These are phyloP conservation scores for Drepanosiphum platanoidis DNA, from an alignment of 2,888 invertebrate species.

Conservation along the genomic window DNA sequence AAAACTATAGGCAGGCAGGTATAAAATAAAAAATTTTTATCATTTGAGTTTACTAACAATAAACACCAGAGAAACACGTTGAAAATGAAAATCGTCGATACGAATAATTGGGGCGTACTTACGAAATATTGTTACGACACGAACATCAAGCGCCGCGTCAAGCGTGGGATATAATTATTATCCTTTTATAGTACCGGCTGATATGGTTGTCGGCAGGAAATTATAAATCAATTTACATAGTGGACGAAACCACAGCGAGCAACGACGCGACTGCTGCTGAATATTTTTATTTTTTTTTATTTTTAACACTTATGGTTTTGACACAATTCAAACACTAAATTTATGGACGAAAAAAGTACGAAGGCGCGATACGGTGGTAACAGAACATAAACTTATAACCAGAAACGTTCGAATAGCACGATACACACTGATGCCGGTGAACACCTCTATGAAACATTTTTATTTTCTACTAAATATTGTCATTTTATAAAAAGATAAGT, in stretches of 20 bases:
- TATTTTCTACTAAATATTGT: conserved; percentile 45
- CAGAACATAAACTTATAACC: not conserved
- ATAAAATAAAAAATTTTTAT: too few relatives aligned
- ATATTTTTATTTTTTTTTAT: not conserved
- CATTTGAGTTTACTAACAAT: too few relatives aligned
- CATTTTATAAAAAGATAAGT: conserved; percentile 52
- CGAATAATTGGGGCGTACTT: not conserved
- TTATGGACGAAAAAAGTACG: not conserved
- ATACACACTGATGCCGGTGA: conserved; percentile 3
- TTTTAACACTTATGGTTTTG: not conserved
- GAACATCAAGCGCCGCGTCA: not conserved
- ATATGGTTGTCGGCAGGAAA: not conserved
- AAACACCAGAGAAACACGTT: not conserved
- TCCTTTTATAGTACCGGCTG: not conserved
- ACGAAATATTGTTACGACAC: not conserved
- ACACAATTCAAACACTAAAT: not conserved
- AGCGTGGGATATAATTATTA: conserved; percentile 21
- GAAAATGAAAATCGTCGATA: not conserved
- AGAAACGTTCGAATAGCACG: conserved; percentile 24
- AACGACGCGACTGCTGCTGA: not conserved
- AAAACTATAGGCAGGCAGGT: too few relatives aligned
- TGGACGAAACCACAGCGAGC: not conserved
- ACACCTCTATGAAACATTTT: conserved; percentile 30
- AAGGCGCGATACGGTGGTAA: not conserved
- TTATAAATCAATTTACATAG: conserved; percentile 35